Conservation (phyloP, 2,113 vertebrate genomes). For the Nanger granti region DNA sequence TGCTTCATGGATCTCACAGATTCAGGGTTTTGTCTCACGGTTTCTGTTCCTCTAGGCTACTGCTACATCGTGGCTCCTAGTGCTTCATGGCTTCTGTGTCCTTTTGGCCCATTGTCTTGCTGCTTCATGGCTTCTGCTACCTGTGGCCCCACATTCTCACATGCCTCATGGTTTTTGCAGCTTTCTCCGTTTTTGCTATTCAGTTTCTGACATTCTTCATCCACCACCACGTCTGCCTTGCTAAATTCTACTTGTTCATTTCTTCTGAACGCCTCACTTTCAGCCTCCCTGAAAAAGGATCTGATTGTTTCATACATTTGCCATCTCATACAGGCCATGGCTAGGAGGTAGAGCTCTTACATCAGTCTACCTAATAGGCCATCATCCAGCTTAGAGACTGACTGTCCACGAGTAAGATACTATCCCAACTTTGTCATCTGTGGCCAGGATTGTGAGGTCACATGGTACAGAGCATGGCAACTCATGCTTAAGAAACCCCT, state of each 20-base stretch:
- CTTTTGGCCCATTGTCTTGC: slow-evolving; percentile 8
- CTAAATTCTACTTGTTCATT: slow-evolving; percentile 9
- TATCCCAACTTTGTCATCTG: not conserved
- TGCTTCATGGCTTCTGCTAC: slow-evolving; percentile 34
- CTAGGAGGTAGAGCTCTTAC: not conserved
- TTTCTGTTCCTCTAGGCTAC: slow-evolving; percentile 8
- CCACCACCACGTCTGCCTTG: not conserved
- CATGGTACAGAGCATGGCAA: slow-evolving; percentile 22
- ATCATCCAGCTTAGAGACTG: not conserved
- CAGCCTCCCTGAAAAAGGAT: not conserved
- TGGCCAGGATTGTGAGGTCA: slow-evolving; percentile 28
- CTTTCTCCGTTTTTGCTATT: slow-evolving; percentile 24
- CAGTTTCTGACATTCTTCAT: slow-evolving; percentile 2
- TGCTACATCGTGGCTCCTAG: slow-evolving; percentile 3
- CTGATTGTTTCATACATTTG: not conserved
- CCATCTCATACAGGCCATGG: not conserved
- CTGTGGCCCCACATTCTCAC: slow-evolving; percentile 6
- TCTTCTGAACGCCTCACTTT: slow-evolving; percentile 19
- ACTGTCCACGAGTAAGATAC: not conserved
- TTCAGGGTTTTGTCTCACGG: not conserved
- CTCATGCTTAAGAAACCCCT: slow-evolving; percentile 29
- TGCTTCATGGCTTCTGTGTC: slow-evolving; percentile 25
- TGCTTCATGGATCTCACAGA: slow-evolving; percentile 16
- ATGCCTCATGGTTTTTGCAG: slow-evolving; percentile 10
- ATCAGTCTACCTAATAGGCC: not conserved